Evolutionary conservation across 2,113 vertebrate genomes (phyloP).

Genomic region (Rhinoptilus africanus): DNA sequence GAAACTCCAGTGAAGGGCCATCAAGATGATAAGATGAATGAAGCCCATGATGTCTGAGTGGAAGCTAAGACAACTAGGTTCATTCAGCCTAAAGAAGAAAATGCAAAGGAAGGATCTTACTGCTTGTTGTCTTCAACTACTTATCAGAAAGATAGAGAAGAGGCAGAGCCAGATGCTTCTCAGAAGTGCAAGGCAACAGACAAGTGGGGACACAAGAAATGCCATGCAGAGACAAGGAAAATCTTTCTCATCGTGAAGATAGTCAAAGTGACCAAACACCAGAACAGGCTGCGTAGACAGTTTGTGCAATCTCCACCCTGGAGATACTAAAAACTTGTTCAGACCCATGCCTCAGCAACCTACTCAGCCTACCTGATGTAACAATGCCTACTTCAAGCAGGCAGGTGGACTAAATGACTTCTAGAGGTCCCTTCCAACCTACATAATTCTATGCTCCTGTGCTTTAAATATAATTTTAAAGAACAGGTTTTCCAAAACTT

Average conservation of each 20-base stretch:
- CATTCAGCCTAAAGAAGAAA: not conserved
- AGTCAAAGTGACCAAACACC: not conserved
- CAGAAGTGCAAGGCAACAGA: not conserved
- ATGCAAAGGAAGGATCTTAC: not conserved
- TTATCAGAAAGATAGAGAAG: not conserved
- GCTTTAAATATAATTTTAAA: not conserved
- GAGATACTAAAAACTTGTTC: not conserved
- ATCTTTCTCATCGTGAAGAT: not conserved
- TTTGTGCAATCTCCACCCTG: not conserved
- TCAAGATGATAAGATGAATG: not conserved
- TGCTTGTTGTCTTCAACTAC: not conserved
- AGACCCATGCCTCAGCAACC: not conserved
- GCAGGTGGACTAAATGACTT: not conserved
- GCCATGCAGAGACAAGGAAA: not conserved
- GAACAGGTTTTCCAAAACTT: not conserved
- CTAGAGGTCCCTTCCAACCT: not conserved
- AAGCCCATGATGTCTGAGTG: not conserved
- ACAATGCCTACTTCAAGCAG: not conserved
- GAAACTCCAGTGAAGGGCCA: not conserved
- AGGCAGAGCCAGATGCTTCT: not conserved
- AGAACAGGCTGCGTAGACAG: not conserved
- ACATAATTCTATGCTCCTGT: not conserved
- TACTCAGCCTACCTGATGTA: not conserved
- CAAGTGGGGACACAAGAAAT: not conserved
- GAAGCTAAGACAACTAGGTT: not conserved